Base-by-base conservation (phyloP, 2,888 invertebrate species). In the Ectemnius continuus region DNA sequence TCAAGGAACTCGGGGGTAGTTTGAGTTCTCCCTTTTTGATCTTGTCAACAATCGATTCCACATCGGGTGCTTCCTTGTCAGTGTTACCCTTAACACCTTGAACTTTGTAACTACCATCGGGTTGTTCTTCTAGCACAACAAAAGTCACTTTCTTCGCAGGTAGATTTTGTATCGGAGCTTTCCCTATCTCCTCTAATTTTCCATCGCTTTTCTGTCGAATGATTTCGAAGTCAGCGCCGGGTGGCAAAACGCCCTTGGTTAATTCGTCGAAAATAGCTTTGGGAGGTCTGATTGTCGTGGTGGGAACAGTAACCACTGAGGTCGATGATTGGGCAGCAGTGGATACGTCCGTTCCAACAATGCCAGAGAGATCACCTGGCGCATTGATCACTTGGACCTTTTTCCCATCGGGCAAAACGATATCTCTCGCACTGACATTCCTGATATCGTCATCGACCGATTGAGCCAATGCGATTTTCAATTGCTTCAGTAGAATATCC, bases 71-170 rank as follows among this genome's bases (percentile, higher is more conserved):
- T 61, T 95, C 94, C 80, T 94, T 94, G 36, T 93, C 93, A 0
- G 94, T 93, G 84, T 95, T 96, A 0, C 96, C 83, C 45, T 83
- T 83, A 23, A 83, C 82, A 1, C 96, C 96, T 88, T 96, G 96
- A 0, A 97, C 96, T 91, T 96, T 96, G 81, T 95, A 95, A 26
- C 95, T 95, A 5, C 97, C 97, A 85, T 97, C 97, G 4, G 95
- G 93, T 88, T 97, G 97, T 88, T 97, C 97, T 90, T 97, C 97
- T 13, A 97, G 91, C 59, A 97, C 95, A 0, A 97, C 97, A 85
- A 97, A 97, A 0, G 97, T 97, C 0, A 97, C 96, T 88, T 96
- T 96, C 91, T 96, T 96, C 79, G 94, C 94, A 0, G 94, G 93
- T 28, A 95, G 87, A 80, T 91, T 93, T 61, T 93, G 92, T 36